phyloP scores from a whole-genome alignment of 1,140 invertebrate genomes.

The Musca domestica region DNA sequence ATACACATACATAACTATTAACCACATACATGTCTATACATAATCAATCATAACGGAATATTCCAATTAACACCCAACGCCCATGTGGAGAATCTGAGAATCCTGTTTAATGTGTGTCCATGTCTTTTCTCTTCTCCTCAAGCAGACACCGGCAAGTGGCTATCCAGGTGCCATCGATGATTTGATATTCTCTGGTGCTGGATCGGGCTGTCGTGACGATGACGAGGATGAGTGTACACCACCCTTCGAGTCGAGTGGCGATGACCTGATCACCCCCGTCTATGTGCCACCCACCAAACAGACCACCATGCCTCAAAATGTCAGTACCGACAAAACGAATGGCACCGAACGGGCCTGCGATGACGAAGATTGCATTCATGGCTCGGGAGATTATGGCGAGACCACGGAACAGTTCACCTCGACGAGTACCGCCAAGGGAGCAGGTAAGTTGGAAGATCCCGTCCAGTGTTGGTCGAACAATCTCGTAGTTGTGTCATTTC shows the following conservation, averaged over 20 bases:
- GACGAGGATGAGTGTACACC: conserved; percentile 86
- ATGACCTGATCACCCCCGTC: conserved; percentile 88
- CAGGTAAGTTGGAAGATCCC: conserved; percentile 50
- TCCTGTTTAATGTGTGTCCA: neutral
- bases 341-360: conserved; percentile 65
- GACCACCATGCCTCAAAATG: conserved; percentile 58
- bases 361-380: conserved; percentile 78
- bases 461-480: conserved; percentile 14
- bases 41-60: neutral
- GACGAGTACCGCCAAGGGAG: conserved; percentile 59
- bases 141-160: conserved; percentile 78
- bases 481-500: conserved; percentile 40
- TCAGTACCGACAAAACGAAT: conserved; percentile 35
- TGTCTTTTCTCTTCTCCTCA: neutral
- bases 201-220: conserved; percentile 81
- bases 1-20: neutral
- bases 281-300: conserved; percentile 80
- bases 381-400: conserved; percentile 67
- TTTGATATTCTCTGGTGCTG: conserved; percentile 83
- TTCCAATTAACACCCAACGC: neutral
- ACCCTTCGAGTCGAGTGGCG: conserved; percentile 76
- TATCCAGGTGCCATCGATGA: conserved; percentile 78
- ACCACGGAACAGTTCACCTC: conserved; percentile 63
- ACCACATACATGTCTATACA: conserved; percentile 7
- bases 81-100: neutral